These are phyloP conservation scores for Akabosia matsudoensis DNA, from an alignment of 1,140 invertebrate genomes.

Conservation along the genomic window DNA sequence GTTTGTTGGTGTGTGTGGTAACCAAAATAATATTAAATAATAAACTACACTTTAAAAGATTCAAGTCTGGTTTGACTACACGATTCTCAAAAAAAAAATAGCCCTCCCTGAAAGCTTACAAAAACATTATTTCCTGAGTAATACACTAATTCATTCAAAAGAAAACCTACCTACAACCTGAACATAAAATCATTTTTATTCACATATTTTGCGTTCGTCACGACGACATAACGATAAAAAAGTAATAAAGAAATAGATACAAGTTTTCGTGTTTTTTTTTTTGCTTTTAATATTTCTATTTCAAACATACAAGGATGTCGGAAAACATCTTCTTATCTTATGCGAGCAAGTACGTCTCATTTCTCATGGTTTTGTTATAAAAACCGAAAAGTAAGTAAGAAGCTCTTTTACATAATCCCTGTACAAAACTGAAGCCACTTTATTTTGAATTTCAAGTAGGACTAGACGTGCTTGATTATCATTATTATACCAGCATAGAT, in stretches of 20 bases:
- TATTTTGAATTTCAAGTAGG: no score
- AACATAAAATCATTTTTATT: conserved; percentile 1
- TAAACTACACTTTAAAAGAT: no score
- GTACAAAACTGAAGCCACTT: background rate
- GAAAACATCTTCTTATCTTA: no score
- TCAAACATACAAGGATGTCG: no score
- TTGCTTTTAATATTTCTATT: no score
- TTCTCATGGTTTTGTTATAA: no score
- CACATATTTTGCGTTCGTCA: conserved; percentile 15
- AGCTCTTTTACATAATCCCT: no score
- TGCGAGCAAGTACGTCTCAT: no score
- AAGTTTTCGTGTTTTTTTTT: background rate
- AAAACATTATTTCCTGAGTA: conserved; percentile 7
- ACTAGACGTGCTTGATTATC: background rate
- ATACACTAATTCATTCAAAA: background rate
- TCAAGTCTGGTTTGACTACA: background rate
- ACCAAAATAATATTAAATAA: no score
- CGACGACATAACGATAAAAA: conserved; percentile 15
- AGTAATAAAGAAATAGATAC: background rate
- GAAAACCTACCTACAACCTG: background rate
- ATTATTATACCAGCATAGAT: background rate
- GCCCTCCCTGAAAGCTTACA: background rate
- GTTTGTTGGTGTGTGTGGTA: no score
- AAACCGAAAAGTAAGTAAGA: no score
- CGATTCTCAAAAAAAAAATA: no score